phyloP scores from a whole-genome alignment of 2,888 invertebrate species.

The Mechanitis messenoides region DNA sequence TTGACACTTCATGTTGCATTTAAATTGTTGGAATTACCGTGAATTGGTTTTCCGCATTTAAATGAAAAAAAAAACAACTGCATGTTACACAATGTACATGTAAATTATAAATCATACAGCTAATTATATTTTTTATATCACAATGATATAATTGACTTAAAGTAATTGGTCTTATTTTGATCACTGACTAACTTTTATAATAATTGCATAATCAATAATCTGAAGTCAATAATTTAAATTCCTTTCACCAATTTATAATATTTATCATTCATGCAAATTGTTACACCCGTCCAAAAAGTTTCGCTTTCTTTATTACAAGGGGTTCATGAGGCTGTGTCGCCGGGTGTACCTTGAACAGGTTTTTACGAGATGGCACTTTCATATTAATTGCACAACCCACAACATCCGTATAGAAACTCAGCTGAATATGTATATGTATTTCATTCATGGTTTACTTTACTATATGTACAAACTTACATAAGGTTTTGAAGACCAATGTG shows the following conservation, averaged over 20 bases:
- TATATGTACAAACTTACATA: background rate
- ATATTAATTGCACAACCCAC: slow-evolving; percentile 32
- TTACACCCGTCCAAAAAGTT: no score
- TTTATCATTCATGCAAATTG: no score
- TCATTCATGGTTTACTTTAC: slow-evolving; percentile 35
- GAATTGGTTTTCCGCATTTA: background rate
- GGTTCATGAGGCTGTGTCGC: no score
- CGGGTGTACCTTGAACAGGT: background rate
- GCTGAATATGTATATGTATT: slow-evolving; percentile 29
- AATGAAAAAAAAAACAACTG: background rate
- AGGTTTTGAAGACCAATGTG: background rate
- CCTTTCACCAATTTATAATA: no score
- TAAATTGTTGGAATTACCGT: background rate
- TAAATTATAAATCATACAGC: background rate
- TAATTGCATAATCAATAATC: no score
- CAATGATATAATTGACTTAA: no score
- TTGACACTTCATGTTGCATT: background rate
- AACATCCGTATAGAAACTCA: slow-evolving; percentile 39
- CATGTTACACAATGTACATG: background rate
- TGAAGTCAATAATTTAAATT: no score
- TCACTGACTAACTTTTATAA: no score
- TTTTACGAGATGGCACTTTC: slow-evolving; percentile 19
- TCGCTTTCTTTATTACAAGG: no score
- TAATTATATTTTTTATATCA: background rate
- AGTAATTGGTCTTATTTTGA: no score